Percentiles rank a stretch among this genome's conserved stretches.
Evolutionary conservation across 1,140 invertebrate species (phyloP).

Genomic region (Branchinecta lindahli): DNA sequence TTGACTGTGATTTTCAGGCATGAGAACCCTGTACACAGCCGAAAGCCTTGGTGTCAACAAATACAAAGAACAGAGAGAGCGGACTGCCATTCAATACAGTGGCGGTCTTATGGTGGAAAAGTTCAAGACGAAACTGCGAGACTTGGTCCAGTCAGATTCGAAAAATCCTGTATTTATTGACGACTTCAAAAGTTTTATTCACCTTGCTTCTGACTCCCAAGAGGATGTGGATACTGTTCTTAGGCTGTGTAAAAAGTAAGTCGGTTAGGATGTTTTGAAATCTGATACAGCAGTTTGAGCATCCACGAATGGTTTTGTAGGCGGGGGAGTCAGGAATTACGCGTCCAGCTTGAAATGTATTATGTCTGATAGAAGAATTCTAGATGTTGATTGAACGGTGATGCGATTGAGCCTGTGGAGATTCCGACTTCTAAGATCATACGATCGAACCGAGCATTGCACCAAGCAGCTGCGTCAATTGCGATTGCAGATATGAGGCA

Average conservation of each 20-base stretch:
- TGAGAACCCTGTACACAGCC: slow-evolving; percentile 36
- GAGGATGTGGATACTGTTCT: slow-evolving; percentile 45
- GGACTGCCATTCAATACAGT: slow-evolving; percentile 39
- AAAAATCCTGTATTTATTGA: slow-evolving; percentile 60
- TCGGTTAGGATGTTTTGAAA: background rate
- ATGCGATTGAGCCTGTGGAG: too few species aligned
- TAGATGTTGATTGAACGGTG: too few species aligned
- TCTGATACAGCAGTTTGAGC: too few species aligned
- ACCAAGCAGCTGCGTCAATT: too few species aligned
- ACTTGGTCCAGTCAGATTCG: slow-evolving; percentile 34
- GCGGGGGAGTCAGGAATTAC: too few species aligned
- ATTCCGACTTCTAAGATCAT: too few species aligned
- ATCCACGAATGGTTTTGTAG: too few species aligned
- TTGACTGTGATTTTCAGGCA: slow-evolving; percentile 21
- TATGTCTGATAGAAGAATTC: too few species aligned
- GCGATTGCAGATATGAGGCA: too few species aligned
- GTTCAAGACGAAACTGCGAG: slow-evolving; percentile 49
- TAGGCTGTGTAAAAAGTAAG: slow-evolving; percentile 49
- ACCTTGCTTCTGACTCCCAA: slow-evolving; percentile 41
- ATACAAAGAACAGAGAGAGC: slow-evolving; percentile 38
- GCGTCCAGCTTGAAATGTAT: too few species aligned
- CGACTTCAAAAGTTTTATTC: slow-evolving; percentile 64
- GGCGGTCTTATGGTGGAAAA: slow-evolving; percentile 37
- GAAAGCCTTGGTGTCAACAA: slow-evolving; percentile 41
- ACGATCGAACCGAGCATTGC: too few species aligned